phyloP scores from a whole-genome alignment of 2,797 vertebrate species.

The Artibeus jamaicensis region DNA sequence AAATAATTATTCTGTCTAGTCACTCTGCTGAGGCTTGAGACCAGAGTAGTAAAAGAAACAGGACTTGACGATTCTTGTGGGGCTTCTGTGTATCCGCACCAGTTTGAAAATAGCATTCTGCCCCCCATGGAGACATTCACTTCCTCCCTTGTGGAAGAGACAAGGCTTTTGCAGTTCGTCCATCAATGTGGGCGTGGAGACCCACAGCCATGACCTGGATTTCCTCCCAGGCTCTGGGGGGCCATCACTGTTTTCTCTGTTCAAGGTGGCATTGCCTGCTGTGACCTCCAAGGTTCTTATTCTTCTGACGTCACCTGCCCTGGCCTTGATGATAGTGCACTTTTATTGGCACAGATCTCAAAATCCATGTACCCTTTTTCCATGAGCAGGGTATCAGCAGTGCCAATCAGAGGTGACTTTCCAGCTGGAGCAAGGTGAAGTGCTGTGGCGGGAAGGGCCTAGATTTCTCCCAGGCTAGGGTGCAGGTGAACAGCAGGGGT shows the following conservation, averaged over 20 bases:
- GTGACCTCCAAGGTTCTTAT: neutral
- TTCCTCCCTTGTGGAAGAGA: neutral
- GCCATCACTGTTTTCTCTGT: neutral
- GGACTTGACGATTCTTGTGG: neutral
- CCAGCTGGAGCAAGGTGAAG: neutral
- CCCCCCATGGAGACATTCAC: neutral
- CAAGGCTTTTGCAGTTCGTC: neutral
- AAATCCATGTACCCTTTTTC: neutral
- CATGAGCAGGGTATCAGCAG: neutral
- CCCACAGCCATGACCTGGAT: neutral
- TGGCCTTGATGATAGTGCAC: neutral
- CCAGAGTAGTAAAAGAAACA: neutral
- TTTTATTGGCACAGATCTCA: neutral
- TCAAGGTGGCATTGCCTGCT: neutral
- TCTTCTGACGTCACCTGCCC: neutral
- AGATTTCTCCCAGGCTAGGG: neutral
- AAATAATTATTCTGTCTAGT: neutral
- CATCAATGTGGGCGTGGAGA: neutral
- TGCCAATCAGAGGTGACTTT: neutral
- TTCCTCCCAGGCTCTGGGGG: neutral
- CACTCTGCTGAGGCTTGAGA: neutral
- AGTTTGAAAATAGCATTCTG: neutral
- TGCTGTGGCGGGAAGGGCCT: neutral
- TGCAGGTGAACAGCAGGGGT: neutral
- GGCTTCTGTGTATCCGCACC: neutral